Evolutionary conservation across 1,140 invertebrate species (phyloP).

Genomic region (Drosophila parvula): DNA sequence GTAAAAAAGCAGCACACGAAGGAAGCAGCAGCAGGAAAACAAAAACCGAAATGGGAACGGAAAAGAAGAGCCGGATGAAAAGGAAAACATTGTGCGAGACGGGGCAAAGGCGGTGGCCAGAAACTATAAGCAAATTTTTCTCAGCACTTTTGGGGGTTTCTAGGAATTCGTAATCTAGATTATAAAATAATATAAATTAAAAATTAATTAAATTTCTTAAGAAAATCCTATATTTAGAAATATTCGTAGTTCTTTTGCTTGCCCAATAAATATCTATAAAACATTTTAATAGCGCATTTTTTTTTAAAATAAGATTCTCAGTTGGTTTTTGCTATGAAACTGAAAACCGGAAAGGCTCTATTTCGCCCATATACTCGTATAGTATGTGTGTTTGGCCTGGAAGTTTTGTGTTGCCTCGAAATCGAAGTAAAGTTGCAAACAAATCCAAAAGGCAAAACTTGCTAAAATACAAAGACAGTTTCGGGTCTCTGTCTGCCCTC

Average conservation of each 20-base stretch:
- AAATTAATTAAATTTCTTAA: background rate
- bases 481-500: conserved; percentile 25
- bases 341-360: background rate
- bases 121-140: background rate
- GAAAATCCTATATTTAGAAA: background rate
- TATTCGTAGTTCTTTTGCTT: background rate
- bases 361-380: background rate
- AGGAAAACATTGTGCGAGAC: conserved; percentile 3
- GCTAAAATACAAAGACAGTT: conserved; percentile 61
- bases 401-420: conserved; percentile 62
- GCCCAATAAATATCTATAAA: background rate
- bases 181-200: too few species aligned
- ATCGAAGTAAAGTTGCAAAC: conserved; percentile 78
- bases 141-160: background rate
- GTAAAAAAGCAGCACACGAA: conserved; percentile 32
- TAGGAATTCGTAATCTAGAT: background rate
- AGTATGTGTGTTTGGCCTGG: conserved; percentile 2
- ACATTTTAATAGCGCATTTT: too few species aligned
- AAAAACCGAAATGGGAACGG: conserved; percentile 42
- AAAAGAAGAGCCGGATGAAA: background rate
- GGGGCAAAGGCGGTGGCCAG: background rate
- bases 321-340: background rate
- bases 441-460: conserved; percentile 65
- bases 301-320: background rate
- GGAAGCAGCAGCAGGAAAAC: conserved; percentile 17